phyloP scores from a whole-genome alignment of 2,113 vertebrate species.

The Egretta garzetta region DNA sequence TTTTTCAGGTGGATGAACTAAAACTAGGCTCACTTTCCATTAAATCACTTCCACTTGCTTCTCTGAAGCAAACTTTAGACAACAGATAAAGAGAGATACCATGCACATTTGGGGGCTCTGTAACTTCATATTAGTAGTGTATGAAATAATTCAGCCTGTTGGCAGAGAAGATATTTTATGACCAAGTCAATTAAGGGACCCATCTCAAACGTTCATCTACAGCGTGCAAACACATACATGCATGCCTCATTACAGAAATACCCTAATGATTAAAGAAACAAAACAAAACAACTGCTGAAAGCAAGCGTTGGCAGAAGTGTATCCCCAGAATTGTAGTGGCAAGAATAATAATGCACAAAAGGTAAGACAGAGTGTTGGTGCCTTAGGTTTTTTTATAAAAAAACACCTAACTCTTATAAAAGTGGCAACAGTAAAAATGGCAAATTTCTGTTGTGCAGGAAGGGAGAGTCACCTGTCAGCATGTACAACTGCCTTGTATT shows the following conservation, averaged over 20 bases:
- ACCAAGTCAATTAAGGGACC: neutral
- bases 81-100: neutral
- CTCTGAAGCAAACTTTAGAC: neutral
- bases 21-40: neutral
- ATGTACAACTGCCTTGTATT: accelerated
- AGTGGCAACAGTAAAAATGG: neutral
- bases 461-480: neutral
- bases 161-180: neutral
- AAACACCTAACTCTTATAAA: neutral
- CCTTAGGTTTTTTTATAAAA: neutral
- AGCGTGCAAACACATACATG: neutral
- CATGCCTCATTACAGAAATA: neutral
- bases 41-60: neutral
- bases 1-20: neutral
- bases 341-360: neutral
- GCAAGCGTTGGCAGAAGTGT: neutral
- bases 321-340: neutral
- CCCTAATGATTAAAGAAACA: neutral
- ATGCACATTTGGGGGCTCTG: neutral
- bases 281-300: neutral
- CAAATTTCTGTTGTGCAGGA: neutral
- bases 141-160: neutral
- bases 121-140: neutral
- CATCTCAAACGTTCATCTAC: neutral
- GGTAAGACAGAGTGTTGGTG: neutral